phyloP scores from a whole-genome alignment of 2,888 invertebrate species.

The Polylopha cassiicola region DNA sequence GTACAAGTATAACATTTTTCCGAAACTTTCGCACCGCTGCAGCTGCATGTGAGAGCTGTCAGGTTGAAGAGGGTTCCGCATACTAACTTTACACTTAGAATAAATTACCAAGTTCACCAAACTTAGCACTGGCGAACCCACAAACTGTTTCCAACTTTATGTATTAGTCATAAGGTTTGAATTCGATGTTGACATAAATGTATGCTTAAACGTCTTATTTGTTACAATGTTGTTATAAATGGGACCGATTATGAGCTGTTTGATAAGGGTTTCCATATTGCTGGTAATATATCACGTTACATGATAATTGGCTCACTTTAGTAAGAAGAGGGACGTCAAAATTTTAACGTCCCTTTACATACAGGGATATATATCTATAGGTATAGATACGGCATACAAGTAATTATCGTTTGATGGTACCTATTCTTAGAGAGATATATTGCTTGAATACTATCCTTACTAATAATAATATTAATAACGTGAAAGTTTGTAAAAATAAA shows the following conservation, averaged over 20 bases:
- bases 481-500: no score
- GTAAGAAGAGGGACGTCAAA: neutral
- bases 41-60: conserved; percentile 20
- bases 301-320: conserved; percentile 1
- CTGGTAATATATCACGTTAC: conserved; percentile 3
- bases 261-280: conserved; percentile 18
- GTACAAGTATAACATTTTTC: conserved; percentile 8
- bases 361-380: no score
- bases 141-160: conserved; percentile 1
- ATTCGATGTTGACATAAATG: no score
- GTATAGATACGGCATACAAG: no score
- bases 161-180: neutral
- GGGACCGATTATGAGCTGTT: conserved; percentile 10
- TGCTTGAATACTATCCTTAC: no score
- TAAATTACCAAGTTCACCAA: conserved; percentile 11
- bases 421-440: no score
- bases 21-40: conserved; percentile 12
- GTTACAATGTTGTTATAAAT: conserved; percentile 10
- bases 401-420: no score
- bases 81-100: conserved; percentile 18
- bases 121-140: neutral
- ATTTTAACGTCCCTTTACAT: no score
- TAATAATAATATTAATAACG: no score
- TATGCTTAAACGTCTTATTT: conserved; percentile 3
- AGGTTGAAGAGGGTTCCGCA: conserved; percentile 15